Base-by-base conservation (phyloP, 1,140 invertebrate species). In the Andricus grossulariae region DNA sequence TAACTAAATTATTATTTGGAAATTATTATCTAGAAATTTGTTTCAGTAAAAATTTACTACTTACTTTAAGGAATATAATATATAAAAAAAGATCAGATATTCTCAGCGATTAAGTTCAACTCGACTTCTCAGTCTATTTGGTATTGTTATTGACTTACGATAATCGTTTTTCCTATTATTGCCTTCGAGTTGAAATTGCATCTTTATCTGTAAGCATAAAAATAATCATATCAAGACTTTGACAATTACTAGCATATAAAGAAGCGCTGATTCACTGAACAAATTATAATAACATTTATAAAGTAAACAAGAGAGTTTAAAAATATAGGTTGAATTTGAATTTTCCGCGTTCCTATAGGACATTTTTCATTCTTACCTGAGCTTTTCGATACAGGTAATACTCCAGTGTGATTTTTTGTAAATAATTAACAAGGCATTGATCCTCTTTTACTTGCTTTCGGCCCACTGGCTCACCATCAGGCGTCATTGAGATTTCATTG, bases 401-500 rank as follows among this genome's bases (percentile, higher is more conserved):
- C 51, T 73, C 15, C 78, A 50, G 74, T 79, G 73, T 81, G 50
- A 45, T 80, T 72, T 78, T 78, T 16, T 45, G 52, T 19, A 72
- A 72, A 72, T 74, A 32, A 49, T 70, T 71, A 72, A 51, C 51
- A 76, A 19, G 39, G 51, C 49, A 55, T 77, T 60, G 73, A 82
- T 60, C 74, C 54, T 32, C 49, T 74, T 72, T 78, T 85, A 90
- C 80, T 88, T 88, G 49, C 50, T 83, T 50, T 88, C 83, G 79
- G 82, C 73, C 83, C 83, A 88, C 50, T 88, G 86, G 72, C 83
- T 85, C 79, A 87, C 86, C 92, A 92, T 93, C 81, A 89, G 80
- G 66, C 87, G 93, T 97, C 95, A 98, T 94, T 97, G 97, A 12
- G 95, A 96, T 92, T 97, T 97, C 92, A 97, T 94, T 12, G 95